Evolutionary conservation across 2,888 invertebrate species (phyloP).

Genomic region (Melieria crassipennis): DNA sequence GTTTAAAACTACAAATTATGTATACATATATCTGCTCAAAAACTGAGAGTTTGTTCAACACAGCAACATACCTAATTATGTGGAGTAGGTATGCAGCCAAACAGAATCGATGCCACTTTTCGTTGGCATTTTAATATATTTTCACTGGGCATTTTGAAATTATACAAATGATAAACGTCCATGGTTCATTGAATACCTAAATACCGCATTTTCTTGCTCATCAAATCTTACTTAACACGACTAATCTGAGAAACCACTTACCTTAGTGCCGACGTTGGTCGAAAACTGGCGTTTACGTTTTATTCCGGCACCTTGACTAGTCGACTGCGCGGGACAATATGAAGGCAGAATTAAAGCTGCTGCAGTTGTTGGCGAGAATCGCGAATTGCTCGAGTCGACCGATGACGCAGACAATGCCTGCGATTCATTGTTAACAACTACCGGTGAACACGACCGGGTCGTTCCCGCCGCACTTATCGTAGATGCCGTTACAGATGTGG

Average conservation of each 20-base stretch:
- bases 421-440: slow-evolving; percentile 20
- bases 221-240: too few relatives aligned
- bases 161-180: too few relatives aligned
- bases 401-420: slow-evolving; percentile 7
- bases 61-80: too few relatives aligned
- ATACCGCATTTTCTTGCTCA: too few relatives aligned
- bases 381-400: background rate
- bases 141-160: too few relatives aligned
- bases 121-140: too few relatives aligned
- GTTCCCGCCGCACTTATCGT: slow-evolving; percentile 31
- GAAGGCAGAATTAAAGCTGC: slow-evolving; percentile 27
- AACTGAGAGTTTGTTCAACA: too few relatives aligned
- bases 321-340: slow-evolving; percentile 8
- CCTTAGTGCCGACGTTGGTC: slow-evolving; percentile 39
- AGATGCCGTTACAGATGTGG: slow-evolving; percentile 37
- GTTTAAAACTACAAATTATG: too few relatives aligned
- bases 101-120: too few relatives aligned
- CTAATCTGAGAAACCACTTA: slow-evolving; percentile 34
- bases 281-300: slow-evolving; percentile 43
- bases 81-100: too few relatives aligned
- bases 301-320: slow-evolving; percentile 19
- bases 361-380: slow-evolving; percentile 29
- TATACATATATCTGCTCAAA: too few relatives aligned
- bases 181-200: too few relatives aligned
- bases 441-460: slow-evolving; percentile 1